Conservation (phyloP, 2,797 vertebrate genomes). For the Pangasius larnaudii region DNA sequence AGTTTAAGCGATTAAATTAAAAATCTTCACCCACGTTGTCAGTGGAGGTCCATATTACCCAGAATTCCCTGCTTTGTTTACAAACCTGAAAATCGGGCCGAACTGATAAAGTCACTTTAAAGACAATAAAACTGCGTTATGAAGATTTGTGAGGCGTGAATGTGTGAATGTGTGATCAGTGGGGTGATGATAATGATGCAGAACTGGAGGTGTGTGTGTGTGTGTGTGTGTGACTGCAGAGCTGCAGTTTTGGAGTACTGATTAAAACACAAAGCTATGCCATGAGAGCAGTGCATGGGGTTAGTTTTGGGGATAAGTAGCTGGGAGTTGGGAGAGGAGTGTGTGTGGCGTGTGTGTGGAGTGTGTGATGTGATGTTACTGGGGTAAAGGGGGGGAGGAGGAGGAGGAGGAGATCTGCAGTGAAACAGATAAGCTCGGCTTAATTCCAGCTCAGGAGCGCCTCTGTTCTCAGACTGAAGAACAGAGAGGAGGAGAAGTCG, state of each 20-base stretch:
- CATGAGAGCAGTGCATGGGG: not conserved
- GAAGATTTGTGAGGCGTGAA: not conserved
- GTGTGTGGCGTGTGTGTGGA: not conserved
- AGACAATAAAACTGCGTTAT: not conserved
- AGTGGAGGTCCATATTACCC: not conserved
- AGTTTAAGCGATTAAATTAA: not conserved
- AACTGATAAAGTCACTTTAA: not conserved
- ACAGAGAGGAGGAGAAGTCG: not conserved
- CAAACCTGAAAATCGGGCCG: not conserved
- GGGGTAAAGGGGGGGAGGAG: conserved; percentile 33
- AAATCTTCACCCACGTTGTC: not conserved
- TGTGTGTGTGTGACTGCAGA: not conserved
- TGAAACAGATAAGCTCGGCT: conserved; percentile 69
- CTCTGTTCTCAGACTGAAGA: conserved; percentile 45
- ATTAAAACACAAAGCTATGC: too few relatives aligned
- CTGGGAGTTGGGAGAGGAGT: not conserved
- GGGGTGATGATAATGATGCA: not conserved
- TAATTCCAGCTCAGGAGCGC: conserved; percentile 55
- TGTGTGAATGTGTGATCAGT: not conserved
- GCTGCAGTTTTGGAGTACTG: not conserved
- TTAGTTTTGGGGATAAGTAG: not conserved
- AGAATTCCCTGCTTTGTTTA: conserved; percentile 33
- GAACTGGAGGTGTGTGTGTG: not conserved
- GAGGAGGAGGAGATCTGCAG: conserved; percentile 47
- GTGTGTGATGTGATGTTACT: conserved; percentile 26